phyloP scores from a whole-genome alignment of 1,140 invertebrate genomes.

The Tenebrio molitor region DNA sequence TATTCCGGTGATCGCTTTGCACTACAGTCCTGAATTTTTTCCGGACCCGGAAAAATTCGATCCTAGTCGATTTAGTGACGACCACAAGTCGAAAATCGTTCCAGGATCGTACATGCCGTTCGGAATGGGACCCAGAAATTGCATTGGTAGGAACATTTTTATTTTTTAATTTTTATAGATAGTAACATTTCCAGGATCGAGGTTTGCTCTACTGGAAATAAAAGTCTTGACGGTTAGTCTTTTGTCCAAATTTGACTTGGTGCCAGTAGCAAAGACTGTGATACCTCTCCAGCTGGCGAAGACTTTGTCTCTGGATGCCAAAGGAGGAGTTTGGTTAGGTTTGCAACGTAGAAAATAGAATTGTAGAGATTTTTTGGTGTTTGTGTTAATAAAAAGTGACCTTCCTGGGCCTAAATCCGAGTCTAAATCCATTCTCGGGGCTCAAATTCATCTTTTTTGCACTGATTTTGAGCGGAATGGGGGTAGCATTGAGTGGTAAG shows the following conservation, averaged over 20 bases:
- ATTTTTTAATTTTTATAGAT: no score
- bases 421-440: constrained; percentile 64
- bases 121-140: constrained; percentile 72
- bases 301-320: constrained; percentile 62
- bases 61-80: constrained; percentile 69
- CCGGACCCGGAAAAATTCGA: constrained; percentile 70
- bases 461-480: constrained; percentile 59
- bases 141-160: constrained; percentile 67
- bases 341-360: constrained; percentile 47
- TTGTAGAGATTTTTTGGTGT: neutral
- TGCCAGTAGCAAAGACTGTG: constrained; percentile 61
- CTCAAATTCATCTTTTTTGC: constrained; percentile 60
- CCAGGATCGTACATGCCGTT: constrained; percentile 71
- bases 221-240: constrained; percentile 53
- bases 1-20: constrained; percentile 67
- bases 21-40: constrained; percentile 64
- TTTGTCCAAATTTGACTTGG: constrained; percentile 63
- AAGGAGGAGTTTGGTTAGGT: constrained; percentile 65
- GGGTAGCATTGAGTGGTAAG: constrained; percentile 60
- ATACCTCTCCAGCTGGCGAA: constrained; percentile 61
- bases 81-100: constrained; percentile 65
- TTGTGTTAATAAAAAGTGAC: neutral
- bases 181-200: constrained; percentile 49
- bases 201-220: constrained; percentile 57
- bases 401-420: constrained; percentile 54